Base-by-base conservation (phyloP, 2,113 vertebrate genomes). In the Hippocampus mohnikei region DNA sequence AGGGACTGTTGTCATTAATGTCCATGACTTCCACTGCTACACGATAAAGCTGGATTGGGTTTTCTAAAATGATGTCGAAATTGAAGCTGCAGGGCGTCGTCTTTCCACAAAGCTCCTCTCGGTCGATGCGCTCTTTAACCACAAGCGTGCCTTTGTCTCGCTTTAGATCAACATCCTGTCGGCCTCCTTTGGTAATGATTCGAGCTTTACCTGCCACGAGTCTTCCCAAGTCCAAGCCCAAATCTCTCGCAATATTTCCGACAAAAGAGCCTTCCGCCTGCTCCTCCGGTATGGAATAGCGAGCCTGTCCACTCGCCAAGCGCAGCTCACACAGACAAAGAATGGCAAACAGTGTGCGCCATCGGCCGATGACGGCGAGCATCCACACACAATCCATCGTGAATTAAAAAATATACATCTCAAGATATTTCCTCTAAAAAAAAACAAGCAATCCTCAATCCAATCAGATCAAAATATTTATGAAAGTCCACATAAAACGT, bases 81-180 rank as follows among this genome's bases (percentile, higher is more conserved):
- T 85, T 89, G 61, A 94, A 85, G 67, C 92, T 84, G 55, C 94
- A 95, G 44, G 91, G 91, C 64, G 92, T 88, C 0, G 65, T 85
- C 76, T 91, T 87, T 46, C 86, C 86, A 53, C 94, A 96, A 58
- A 95, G 81, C 5, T 83, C 76, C 42, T 95, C 95, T 72, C 94
- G 72, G 82, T 95, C 94, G 48, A 96, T 90, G 78, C 88, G 91
- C 70, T 92, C 90, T 61, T 88, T 93, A 64, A 94, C 72, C 23
- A 88, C 74, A 48, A 95, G 86, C 6, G 83, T 82, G 40, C 82
- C 89, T 9, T 87, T 93, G 56, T 87, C 80, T 72, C 85, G 80
- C 69, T 92, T 87, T 64, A 94, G 81, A 63, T 88, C 88, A 21
- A 94, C 86, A 81, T 92, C 88, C 44, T 93, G 88, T 50, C 83